A percentile compares a stretch with the other conserved stretches of the same genome.
Conservation (phyloP, 2,797 vertebrate species). For the Acomys russatus region DNA sequence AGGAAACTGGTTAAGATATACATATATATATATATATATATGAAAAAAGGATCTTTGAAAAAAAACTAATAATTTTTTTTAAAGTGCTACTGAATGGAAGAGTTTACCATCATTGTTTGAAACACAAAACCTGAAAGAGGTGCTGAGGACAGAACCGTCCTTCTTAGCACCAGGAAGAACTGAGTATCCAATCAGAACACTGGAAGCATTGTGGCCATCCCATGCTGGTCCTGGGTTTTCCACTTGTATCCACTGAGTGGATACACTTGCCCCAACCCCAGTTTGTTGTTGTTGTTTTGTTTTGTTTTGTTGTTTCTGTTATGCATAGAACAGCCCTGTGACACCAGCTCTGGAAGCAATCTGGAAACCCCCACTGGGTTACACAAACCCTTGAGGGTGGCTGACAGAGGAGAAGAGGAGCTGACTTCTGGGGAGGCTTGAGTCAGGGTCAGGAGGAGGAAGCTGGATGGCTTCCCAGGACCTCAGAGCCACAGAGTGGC, state of each 20-base stretch:
- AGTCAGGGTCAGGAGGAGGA: slow-evolving; percentile 68
- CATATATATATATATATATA: neutral
- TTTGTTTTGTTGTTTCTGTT: neutral
- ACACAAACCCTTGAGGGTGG: neutral
- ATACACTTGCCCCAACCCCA: neutral
- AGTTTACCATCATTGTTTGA: slow-evolving; percentile 2
- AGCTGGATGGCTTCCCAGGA: slow-evolving; percentile 11
- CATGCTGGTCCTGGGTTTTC: neutral
- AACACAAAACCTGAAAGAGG: neutral
- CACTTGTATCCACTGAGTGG: neutral
- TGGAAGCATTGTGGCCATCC: neutral
- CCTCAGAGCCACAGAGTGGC: neutral
- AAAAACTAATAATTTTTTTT: neutral
- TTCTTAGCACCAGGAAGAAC: neutral
- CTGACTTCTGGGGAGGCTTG: slow-evolving; percentile 31
- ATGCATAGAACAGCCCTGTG: neutral
- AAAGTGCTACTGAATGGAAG: neutral
- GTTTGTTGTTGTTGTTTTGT: neutral
- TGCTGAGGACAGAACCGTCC: neutral
- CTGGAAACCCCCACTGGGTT: neutral
- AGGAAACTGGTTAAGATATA: neutral
- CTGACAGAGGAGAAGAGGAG: neutral
- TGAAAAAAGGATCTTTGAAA: neutral
- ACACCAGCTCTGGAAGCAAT: neutral
- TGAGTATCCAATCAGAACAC: slow-evolving; percentile 34